phyloP scores from a whole-genome alignment of 2,113 vertebrate genomes.

The Labrus mixtus region DNA sequence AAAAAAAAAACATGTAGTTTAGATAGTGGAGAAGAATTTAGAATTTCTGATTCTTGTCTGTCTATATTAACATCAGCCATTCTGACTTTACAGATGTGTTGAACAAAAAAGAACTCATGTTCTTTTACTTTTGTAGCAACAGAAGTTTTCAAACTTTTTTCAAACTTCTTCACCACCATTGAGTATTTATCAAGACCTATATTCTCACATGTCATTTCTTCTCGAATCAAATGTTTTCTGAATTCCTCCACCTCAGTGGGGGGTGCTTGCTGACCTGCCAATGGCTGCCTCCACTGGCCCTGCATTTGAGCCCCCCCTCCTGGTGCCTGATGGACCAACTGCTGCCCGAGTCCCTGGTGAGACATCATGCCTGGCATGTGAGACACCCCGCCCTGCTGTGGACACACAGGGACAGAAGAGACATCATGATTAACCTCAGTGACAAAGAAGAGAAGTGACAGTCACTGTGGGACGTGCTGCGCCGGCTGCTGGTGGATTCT shows the following conservation, averaged over 20 bases:
- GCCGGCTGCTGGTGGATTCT: neutral
- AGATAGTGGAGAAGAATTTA: no score
- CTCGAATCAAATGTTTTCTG: slow-evolving; percentile 12
- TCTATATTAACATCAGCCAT: no score
- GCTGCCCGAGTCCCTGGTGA: slow-evolving; percentile 88
- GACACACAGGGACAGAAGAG: neutral
- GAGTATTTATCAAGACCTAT: neutral
- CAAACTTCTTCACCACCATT: neutral
- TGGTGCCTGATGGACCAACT: slow-evolving; percentile 85
- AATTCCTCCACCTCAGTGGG: neutral
- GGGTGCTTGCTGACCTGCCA: slow-evolving; percentile 80
- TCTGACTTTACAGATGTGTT: neutral
- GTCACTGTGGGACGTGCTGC: neutral
- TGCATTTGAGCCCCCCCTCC: slow-evolving; percentile 88
- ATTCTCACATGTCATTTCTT: neutral
- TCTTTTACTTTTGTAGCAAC: neutral
- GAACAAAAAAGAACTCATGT: neutral
- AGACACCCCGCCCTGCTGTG: slow-evolving; percentile 86
- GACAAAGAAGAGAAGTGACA: neutral
- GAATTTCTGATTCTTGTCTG: no score
- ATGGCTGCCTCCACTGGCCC: slow-evolving; percentile 84
- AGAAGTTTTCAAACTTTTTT: neutral
- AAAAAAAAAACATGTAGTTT: neutral
- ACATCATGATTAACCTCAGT: no score
- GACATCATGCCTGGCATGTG: slow-evolving; percentile 88